Evolutionary conservation across 2,113 vertebrate species (phyloP), one percentile per base, ranked within the genome.

Genomic region (Salminus brasiliensis): DNA sequence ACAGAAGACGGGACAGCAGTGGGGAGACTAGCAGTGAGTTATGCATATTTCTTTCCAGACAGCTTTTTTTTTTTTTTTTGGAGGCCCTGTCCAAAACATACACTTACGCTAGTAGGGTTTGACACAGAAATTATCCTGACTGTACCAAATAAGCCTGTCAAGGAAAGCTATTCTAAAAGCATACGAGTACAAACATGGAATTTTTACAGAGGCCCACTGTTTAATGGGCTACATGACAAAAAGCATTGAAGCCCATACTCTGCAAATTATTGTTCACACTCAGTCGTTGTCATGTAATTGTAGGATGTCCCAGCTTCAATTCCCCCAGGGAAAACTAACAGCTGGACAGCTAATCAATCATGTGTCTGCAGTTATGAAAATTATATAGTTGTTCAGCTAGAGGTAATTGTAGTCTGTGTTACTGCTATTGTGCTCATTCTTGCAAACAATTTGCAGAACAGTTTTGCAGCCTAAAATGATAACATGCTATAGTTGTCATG

Each of bases 371-470:
- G 45, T n/a, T 34, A 72, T 55, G 29, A 34, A 63, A 30, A 47
- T 45, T 30, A 30, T 27, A 25, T 25, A 32, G 11, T 57, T 57
- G 8, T 27, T 9, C 55, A 11, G 12, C n/a, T 25, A 25, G n/a
- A 60, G 43, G 34, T 21, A 45, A 18, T 7, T 52, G 30, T 29
- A 75, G 73, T 15, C 15, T 45, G 32, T 29, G 11, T 25, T 60
- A 60, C 25, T 32, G 16, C 43, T 23, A 32, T 63, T 63, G 34
- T n/a, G 16, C 62, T 45, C 16, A 32, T 43, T 65, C 62, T 52
- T 63, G 4, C 18, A 78, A 30, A 23, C 57, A 43, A 72, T 79
- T 72, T 72, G 4, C 68, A 62, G 30, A 60, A 27, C 49, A 27
- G 13, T 45, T 30, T 47, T 55, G 5, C 52, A 59, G 47, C 23